phyloP scores from a whole-genome alignment of 2,797 vertebrate genomes.

The Balearica regulorum region DNA sequence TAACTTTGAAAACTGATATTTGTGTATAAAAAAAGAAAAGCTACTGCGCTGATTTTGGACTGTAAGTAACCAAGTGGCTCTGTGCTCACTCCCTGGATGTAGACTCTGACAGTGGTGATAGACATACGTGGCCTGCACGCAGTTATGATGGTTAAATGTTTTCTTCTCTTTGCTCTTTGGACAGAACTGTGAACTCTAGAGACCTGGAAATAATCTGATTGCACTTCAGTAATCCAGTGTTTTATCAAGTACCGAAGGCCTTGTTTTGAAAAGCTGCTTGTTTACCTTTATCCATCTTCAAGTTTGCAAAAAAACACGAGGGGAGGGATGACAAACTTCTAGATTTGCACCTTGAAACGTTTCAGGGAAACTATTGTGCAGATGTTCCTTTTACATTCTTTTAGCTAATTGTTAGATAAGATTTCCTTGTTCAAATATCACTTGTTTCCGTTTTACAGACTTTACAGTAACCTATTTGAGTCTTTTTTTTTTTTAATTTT shows the following conservation, averaged over 20 bases:
- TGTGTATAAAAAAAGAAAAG: not conserved
- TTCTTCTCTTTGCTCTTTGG: slow-evolving; percentile 61
- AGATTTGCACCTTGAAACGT: slow-evolving; percentile 69
- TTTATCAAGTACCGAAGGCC: slow-evolving; percentile 75
- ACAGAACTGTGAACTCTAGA: slow-evolving; percentile 69
- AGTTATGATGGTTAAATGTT: not conserved
- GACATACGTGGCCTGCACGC: not conserved
- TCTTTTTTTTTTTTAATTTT: not conserved
- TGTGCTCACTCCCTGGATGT: not conserved
- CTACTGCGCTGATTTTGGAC: not conserved
- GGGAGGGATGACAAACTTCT: slow-evolving; percentile 55
- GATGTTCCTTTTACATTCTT: slow-evolving; percentile 38
- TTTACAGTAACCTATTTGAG: not conserved
- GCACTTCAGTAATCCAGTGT: slow-evolving; percentile 77
- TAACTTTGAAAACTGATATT: not conserved
- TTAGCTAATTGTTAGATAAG: not conserved
- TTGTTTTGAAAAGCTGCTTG: slow-evolving; percentile 69
- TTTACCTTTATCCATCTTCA: slow-evolving; percentile 55
- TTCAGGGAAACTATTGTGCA: slow-evolving; percentile 77
- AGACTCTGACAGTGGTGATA: not conserved
- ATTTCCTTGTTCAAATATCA: slow-evolving; percentile 23
- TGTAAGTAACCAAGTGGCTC: not conserved
- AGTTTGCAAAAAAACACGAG: slow-evolving; percentile 18
- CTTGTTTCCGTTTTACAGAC: slow-evolving; percentile 1
- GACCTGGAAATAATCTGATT: slow-evolving; percentile 64